These are phyloP conservation scores for Teleiodes luculella DNA, from an alignment of 2,888 invertebrate species.

Conservation along the genomic window DNA sequence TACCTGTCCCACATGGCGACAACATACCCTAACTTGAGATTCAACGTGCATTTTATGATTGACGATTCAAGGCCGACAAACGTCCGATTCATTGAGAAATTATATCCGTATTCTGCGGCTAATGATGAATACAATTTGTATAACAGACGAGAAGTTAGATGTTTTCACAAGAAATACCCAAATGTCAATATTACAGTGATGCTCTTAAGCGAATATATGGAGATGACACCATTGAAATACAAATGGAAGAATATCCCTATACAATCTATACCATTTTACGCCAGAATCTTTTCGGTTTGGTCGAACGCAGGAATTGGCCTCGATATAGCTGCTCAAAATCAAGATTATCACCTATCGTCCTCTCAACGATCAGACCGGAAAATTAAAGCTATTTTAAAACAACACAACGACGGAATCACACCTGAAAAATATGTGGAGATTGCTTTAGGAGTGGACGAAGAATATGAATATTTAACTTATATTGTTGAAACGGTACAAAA, in stretches of 20 bases:
- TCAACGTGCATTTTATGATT: conserved; percentile 56
- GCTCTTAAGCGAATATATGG: conserved; percentile 63
- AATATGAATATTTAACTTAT: conserved; percentile 43
- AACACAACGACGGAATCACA: conserved; percentile 59
- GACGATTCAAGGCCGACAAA: conserved; percentile 42
- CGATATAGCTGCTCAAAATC: conserved; percentile 47
- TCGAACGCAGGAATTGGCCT: conserved; percentile 74
- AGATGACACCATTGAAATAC: conserved; percentile 64
- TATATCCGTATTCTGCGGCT: conserved; percentile 21
- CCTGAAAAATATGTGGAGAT: conserved; percentile 44
- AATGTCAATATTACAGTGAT: conserved; percentile 64
- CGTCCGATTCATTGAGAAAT: not conserved
- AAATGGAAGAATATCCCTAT: conserved; percentile 70
- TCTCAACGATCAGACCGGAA: not conserved
- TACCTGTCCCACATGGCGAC: conserved; percentile 52
- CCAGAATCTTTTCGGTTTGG: conserved; percentile 74
- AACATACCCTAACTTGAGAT: conserved; percentile 48
- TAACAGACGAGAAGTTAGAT: conserved; percentile 38
- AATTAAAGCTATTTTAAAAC: conserved; percentile 43
- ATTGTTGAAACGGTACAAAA: conserved; percentile 42
- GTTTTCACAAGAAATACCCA: conserved; percentile 50
- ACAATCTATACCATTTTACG: conserved; percentile 66
- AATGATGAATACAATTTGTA: conserved; percentile 25
- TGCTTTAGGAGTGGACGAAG: conserved; percentile 47
- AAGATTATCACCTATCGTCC: conserved; percentile 25